Conservation (phyloP, 1,140 invertebrate genomes). For the Drosophila bipectinata region DNA sequence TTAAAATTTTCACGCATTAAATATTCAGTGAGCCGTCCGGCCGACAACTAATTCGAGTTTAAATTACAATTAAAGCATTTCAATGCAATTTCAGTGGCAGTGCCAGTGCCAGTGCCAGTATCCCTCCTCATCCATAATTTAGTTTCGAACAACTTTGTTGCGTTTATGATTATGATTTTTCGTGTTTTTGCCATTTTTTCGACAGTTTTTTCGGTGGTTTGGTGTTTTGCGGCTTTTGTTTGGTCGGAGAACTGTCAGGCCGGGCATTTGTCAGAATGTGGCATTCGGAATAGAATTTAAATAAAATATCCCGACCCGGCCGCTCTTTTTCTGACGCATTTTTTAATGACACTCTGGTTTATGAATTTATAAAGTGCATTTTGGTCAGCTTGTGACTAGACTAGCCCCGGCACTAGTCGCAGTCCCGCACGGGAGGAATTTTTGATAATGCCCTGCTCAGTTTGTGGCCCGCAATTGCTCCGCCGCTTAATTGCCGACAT, state of each 20-base stretch:
- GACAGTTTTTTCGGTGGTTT: slow-evolving; percentile 18
- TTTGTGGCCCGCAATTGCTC: slow-evolving; percentile 28
- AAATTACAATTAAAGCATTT: slow-evolving; percentile 51
- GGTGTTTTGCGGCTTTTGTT: slow-evolving; percentile 62
- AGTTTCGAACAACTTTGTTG: slow-evolving; percentile 16
- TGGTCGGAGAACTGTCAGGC: slow-evolving; percentile 72
- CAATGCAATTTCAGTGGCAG: background rate
- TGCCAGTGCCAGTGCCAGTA: too few relatives aligned
- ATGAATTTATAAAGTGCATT: slow-evolving; percentile 75
- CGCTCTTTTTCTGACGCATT: slow-evolving; percentile 30
- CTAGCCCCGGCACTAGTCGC: slow-evolving; percentile 47
- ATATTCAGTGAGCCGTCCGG: slow-evolving; percentile 49
- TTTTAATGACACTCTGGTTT: slow-evolving; percentile 74
- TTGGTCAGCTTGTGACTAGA: slow-evolving; percentile 26
- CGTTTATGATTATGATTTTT: slow-evolving; percentile 71
- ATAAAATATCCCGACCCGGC: slow-evolving; percentile 62
- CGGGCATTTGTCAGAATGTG: slow-evolving; percentile 76
- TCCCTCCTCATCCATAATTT: slow-evolving; percentile 60
- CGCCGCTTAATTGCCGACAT: slow-evolving; percentile 70
- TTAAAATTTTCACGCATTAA: slow-evolving; percentile 64
- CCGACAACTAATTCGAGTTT: slow-evolving; percentile 65
- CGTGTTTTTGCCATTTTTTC: slow-evolving; percentile 30
- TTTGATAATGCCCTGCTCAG: slow-evolving; percentile 23
- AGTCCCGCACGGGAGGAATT: slow-evolving; percentile 65
- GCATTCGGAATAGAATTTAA: slow-evolving; percentile 69